phyloP scores from a whole-genome alignment of 1,140 invertebrate species.

The Drosophila lowei region DNA sequence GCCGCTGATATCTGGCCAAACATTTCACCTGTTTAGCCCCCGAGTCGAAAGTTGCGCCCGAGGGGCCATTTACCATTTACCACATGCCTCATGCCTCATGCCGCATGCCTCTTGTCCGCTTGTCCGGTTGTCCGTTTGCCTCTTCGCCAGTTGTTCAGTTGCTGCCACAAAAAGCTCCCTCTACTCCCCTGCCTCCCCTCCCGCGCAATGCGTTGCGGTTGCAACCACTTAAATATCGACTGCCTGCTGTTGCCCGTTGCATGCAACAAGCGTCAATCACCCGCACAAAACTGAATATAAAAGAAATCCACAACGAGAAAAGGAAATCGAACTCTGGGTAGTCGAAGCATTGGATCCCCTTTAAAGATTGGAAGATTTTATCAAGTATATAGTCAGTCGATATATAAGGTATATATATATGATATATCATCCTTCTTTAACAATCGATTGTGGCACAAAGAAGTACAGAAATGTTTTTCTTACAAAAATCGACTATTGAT shows the following conservation, averaged over 20 bases:
- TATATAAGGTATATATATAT: no score
- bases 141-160: constrained; percentile 1
- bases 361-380: no score
- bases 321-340: no score
- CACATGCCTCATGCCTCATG: constrained; percentile 16
- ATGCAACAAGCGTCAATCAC: constrained; percentile 81
- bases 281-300: constrained; percentile 70
- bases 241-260: constrained; percentile 64
- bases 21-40: constrained; percentile 71
- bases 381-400: no score
- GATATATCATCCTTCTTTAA: no score
- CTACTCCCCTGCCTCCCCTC: background rate
- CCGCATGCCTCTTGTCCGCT: background rate
- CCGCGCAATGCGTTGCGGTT: constrained; percentile 59
- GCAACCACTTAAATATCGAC: constrained; percentile 79
- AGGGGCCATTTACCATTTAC: constrained; percentile 57
- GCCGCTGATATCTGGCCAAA: constrained; percentile 69
- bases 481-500: no score
- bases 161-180: constrained; percentile 14
- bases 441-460: no score
- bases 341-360: no score
- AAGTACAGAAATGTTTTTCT: no score
- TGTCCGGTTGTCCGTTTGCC: background rate
- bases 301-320: constrained; percentile 19
- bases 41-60: constrained; percentile 54